A percentile compares a stretch with the other conserved stretches of the same genome.
phyloP scores from a whole-genome alignment of 1,140 invertebrate genomes.

The Plutomurus gul region DNA sequence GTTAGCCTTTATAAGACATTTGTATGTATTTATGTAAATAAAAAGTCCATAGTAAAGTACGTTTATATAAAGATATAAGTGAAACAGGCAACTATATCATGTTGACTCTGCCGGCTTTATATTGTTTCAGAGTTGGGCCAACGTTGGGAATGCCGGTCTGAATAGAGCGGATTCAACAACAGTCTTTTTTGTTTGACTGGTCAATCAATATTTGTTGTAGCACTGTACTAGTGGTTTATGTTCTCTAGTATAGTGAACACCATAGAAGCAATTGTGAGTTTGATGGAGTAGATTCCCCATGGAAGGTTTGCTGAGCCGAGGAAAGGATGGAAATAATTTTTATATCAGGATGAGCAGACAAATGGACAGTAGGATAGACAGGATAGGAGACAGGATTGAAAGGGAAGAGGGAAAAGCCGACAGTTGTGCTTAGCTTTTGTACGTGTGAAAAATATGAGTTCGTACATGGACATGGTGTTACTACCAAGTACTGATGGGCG shows the following conservation, averaged over 20 bases:
- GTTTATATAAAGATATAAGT: no score
- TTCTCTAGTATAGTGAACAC: neutral
- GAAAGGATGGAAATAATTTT: constrained; percentile 39
- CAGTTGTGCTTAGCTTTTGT: neutral
- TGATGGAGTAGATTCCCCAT: neutral
- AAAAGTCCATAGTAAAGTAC: no score
- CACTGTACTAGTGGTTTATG: neutral
- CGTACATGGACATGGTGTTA: neutral
- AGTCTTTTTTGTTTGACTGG: neutral
- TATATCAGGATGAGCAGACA: constrained; percentile 32
- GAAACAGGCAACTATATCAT: neutral
- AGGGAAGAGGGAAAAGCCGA: neutral
- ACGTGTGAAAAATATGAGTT: constrained; percentile 24
- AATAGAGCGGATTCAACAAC: neutral
- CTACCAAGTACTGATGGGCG: neutral
- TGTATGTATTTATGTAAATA: no score
- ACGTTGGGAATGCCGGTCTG: neutral
- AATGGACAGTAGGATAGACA: constrained; percentile 33
- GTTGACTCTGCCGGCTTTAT: neutral
- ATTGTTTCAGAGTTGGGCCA: neutral
- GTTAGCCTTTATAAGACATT: no score
- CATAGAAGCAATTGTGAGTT: neutral
- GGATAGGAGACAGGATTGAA: neutral
- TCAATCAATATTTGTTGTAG: constrained; percentile 32
- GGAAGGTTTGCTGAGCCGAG: neutral